Conservation (phyloP, 2,113 vertebrate species). For the Actenoides lindsayi region DNA sequence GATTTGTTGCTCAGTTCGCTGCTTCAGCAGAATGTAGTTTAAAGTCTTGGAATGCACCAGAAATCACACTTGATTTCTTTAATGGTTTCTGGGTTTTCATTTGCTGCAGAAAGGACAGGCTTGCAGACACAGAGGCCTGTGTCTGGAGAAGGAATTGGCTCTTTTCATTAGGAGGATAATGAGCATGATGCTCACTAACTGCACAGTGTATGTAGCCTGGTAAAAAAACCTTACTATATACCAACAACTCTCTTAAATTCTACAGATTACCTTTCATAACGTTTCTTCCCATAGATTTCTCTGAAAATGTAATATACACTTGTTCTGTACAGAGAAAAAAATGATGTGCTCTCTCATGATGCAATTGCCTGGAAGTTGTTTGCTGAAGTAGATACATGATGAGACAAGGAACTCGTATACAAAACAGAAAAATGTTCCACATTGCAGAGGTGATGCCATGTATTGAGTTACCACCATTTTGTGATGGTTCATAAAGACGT, state of each 20-base stretch:
- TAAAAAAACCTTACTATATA: not conserved
- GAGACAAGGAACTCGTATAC: not conserved
- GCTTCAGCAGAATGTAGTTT: not conserved
- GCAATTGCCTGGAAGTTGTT: not conserved
- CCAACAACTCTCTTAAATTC: not conserved
- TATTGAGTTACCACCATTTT: not conserved
- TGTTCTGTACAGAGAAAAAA: not conserved
- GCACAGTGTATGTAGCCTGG: not conserved
- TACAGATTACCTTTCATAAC: not conserved
- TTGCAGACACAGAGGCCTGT: not conserved
- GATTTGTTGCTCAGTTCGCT: slow-evolving; percentile 7
- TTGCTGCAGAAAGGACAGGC: not conserved
- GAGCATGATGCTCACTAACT: not conserved
- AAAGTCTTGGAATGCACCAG: not conserved
- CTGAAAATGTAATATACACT: not conserved
- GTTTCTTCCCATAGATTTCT: not conserved
- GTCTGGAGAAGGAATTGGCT: not conserved
- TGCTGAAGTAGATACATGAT: not conserved
- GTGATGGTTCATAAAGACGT: not conserved
- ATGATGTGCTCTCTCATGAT: not conserved
- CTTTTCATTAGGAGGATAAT: not conserved
- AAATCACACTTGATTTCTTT: not conserved
- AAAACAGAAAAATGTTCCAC: not conserved
- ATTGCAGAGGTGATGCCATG: not conserved
- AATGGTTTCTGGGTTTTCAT: not conserved